Evolutionary conservation across 2,888 invertebrate species (phyloP).

Genomic region (Sarcophaga rosellei): DNA sequence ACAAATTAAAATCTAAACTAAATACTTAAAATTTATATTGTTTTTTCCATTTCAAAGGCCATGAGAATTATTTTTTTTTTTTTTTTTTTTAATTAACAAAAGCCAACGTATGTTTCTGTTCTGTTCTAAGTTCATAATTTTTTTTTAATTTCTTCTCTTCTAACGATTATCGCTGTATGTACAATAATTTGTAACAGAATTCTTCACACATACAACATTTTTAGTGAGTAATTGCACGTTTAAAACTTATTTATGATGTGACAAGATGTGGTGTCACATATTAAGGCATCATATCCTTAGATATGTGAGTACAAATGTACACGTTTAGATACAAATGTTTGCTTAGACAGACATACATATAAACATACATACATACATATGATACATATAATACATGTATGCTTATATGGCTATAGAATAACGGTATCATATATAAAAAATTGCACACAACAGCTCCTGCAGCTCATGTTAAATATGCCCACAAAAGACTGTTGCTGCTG

Average conservation of each 20-base stretch:
- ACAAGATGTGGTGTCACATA: constrained; percentile 57
- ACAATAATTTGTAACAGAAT: constrained; percentile 37
- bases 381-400: no score
- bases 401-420: constrained; percentile 8
- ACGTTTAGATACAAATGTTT: not conserved
- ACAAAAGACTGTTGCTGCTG: constrained; percentile 18
- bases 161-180: no score
- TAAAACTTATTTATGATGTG: constrained; percentile 60
- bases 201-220: constrained; percentile 48
- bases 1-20: no score
- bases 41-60: no score
- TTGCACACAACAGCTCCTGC: constrained; percentile 35
- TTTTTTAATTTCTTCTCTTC: no score
- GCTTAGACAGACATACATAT: no score
- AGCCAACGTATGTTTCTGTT: no score
- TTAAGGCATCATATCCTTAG: constrained; percentile 12
- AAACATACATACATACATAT: no score
- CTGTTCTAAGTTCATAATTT: no score
- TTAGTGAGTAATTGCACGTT: constrained; percentile 51
- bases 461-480: not conserved
- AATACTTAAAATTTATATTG: no score
- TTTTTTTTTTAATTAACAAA: no score
- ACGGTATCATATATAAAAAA: constrained; percentile 38
- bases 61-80: no score
- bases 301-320: not conserved